phyloP scores from a whole-genome alignment of 2,888 invertebrate species.

The Apoderus coryli region DNA sequence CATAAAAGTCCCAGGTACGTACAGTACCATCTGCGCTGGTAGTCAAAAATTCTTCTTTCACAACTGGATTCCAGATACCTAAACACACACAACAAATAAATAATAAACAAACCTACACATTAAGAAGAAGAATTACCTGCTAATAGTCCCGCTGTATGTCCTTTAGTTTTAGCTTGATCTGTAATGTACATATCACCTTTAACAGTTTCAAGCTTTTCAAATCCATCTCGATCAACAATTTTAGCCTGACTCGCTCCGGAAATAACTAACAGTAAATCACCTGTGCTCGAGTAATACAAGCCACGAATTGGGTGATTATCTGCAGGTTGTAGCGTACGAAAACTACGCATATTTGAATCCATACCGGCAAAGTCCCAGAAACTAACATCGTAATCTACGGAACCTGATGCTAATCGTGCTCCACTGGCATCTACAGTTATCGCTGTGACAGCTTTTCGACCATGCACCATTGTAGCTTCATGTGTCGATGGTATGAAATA shows the following conservation, averaged over 20 bases:
- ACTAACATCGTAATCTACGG: constrained; percentile 89
- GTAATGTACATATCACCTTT: constrained; percentile 75
- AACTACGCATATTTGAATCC: constrained; percentile 84
- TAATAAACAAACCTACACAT: too few relatives aligned
- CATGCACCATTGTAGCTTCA: constrained; percentile 79
- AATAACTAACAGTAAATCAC: constrained; percentile 84
- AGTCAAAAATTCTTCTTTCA: constrained; percentile 85
- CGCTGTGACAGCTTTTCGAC: constrained; percentile 77
- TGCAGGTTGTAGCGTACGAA: constrained; percentile 85
- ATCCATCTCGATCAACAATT: constrained; percentile 76
- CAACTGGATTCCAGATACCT: constrained; percentile 72
- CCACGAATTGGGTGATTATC: constrained; percentile 89
- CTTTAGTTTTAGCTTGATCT: constrained; percentile 83
- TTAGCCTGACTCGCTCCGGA: constrained; percentile 89
- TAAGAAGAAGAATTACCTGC: constrained; percentile 43
- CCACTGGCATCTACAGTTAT: constrained; percentile 89
- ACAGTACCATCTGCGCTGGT: constrained; percentile 89
- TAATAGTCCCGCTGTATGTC: constrained; percentile 85
- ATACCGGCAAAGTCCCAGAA: constrained; percentile 99
- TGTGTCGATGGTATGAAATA: constrained; percentile 58
- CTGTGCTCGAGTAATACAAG: constrained; percentile 84
- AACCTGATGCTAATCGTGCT: constrained; percentile 51
- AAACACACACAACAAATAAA: too few relatives aligned
- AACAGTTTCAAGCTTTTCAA: constrained; percentile 81
- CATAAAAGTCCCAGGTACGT: constrained; percentile 74